Conservation (phyloP, 2,113 vertebrate species). For the Spheniscus mendiculus region DNA sequence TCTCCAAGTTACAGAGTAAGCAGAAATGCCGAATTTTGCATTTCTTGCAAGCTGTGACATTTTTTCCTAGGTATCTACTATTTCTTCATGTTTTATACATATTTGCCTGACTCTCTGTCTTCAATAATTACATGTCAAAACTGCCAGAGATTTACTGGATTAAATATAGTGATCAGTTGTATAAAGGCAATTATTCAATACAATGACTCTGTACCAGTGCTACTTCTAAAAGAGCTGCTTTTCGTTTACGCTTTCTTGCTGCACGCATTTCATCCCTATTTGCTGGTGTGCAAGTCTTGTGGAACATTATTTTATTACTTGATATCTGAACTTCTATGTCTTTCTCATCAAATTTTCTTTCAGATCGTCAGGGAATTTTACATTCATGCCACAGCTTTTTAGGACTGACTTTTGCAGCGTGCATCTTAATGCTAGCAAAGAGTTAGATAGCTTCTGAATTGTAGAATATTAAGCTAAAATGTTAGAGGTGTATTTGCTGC, state of each 20-base stretch:
- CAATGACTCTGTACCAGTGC: not conserved
- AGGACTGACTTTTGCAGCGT: not conserved
- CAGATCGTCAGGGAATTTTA: not conserved
- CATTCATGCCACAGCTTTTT: not conserved
- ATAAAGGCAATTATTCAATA: not conserved
- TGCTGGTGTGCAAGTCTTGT: not conserved
- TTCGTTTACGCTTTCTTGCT: fast-evolving
- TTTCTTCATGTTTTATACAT: not conserved
- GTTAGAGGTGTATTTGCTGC: not conserved
- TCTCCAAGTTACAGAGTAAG: not conserved
- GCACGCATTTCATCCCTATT: fast-evolving
- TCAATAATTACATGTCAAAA: not conserved
- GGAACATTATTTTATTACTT: not conserved
- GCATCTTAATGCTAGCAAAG: not conserved
- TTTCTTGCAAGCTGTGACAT: not conserved
- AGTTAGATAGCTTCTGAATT: not conserved
- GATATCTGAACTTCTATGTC: not conserved
- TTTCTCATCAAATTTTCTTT: not conserved
- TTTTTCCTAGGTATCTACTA: not conserved
- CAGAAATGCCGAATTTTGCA: not conserved
- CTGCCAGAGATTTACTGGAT: not conserved
- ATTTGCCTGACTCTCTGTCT: not conserved
- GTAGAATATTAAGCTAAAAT: not conserved
- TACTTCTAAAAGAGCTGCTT: not conserved
- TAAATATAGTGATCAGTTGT: not conserved